Base-by-base conservation (phyloP, 92 coral and sea anemone species). In the Paramuricea clavata region DNA sequence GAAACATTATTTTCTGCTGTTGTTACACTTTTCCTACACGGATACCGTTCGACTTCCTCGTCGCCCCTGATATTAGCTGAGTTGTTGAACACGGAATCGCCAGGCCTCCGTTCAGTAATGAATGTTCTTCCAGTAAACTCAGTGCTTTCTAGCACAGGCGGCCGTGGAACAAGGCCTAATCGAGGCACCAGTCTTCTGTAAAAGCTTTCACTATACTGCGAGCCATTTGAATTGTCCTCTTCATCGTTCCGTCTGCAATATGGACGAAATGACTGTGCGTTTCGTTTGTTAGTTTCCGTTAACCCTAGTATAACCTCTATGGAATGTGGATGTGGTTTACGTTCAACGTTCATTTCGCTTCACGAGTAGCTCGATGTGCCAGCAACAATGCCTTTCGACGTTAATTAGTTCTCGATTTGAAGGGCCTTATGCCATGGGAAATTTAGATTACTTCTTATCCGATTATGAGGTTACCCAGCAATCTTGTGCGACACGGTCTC, bases 281-380 rank as follows among this genome's bases (percentile, higher is more conserved):
- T 43, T 87, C 88, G 80, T 67, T 92, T 30, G 30, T 98, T 93
- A 36, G 96, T 94, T 72, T 96, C 98, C 80, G 83, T 94, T 84
- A 97, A 81, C 17, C 97, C 91, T 81, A 96, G 95, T 32, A 96
- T 96, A 36, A 97, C 95, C 70, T 94, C 99, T 27, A 96, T 96
- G 23, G 98, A 96, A 52, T 94, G 94, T 52, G 99, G 95, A 82
- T 94, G 89, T 43, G 95, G 86, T 74, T 80, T 85, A 89, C 93
- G 84, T 96, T 95, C 97, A 93, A 94, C 47, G 86, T 90, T 70
- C 86, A 83, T 43, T 87, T 78, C 50, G 68, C 31, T 60, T 60
- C 6, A 15, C 30, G 31, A 60, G 31, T 60, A 60, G 33, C 5
- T 60, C 69, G 83, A 56, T 78, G 6, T 57, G 33, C 36, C 17